Conservation (phyloP, 2,113 vertebrate genomes). For the Spea bombifrons region DNA sequence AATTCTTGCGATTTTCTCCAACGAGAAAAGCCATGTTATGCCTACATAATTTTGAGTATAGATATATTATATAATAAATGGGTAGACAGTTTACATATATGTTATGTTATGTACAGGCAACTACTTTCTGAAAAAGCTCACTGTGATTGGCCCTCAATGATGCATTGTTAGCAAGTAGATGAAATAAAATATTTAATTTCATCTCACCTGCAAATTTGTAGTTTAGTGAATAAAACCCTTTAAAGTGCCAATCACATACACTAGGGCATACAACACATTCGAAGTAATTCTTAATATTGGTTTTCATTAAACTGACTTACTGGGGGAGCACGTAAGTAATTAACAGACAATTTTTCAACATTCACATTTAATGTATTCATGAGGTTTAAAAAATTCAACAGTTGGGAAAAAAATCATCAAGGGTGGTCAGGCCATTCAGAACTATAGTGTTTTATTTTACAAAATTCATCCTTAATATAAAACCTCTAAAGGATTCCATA, state of each 20-base stretch:
- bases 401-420: slow-evolving; percentile 40
- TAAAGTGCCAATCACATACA: neutral
- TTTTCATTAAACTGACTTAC: slow-evolving; percentile 35
- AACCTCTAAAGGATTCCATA: slow-evolving; percentile 41
- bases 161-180: no score
- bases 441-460: slow-evolving; percentile 34
- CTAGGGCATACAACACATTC: slow-evolving; percentile 12
- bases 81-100: no score
- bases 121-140: no score
- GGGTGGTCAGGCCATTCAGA: slow-evolving; percentile 33
- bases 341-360: slow-evolving; percentile 40
- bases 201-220: no score
- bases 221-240: neutral
- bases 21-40: no score
- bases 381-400: slow-evolving; percentile 44
- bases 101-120: no score
- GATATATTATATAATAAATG: no score
- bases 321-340: slow-evolving; percentile 36
- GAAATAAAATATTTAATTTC: no score
- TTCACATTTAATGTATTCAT: slow-evolving; percentile 42
- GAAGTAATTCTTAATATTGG: slow-evolving; percentile 35
- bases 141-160: no score
- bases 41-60: no score
- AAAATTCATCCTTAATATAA: slow-evolving; percentile 44
- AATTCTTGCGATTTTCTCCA: no score